phyloP scores from a whole-genome alignment of 2,113 vertebrate species.

The Microcebus jonahi region DNA sequence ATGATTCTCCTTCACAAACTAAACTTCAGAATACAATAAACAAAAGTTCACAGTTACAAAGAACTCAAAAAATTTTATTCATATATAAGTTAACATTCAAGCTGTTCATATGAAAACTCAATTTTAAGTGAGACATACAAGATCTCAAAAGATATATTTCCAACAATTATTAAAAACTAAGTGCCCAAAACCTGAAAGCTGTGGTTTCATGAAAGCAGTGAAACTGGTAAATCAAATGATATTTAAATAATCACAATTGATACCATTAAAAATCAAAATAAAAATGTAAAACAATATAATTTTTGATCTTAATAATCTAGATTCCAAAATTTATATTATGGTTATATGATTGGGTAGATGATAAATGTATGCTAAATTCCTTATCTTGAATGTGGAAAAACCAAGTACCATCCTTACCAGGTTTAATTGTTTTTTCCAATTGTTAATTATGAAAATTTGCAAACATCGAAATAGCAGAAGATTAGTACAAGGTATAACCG shows the following conservation, averaged over 20 bases:
- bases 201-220: background rate
- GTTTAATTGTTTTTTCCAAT: background rate
- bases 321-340: background rate
- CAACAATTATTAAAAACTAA: background rate
- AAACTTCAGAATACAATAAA: background rate
- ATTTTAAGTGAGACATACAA: background rate
- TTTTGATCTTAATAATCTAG: background rate
- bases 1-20: background rate
- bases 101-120: background rate
- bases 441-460: background rate
- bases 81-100: background rate
- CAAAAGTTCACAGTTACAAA: background rate
- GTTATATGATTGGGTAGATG: background rate
- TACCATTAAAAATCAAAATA: background rate
- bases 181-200: background rate
- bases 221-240: background rate
- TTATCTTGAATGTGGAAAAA: background rate
- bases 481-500: background rate
- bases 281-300: background rate
- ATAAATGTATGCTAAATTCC: background rate
- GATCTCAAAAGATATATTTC: background rate
- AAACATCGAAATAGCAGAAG: background rate
- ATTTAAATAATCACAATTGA: background rate
- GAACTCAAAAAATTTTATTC: background rate
- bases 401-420: background rate